These are phyloP conservation scores for Cheilosia impressa DNA, from an alignment of 2,888 invertebrate species.

Conservation along the genomic window DNA sequence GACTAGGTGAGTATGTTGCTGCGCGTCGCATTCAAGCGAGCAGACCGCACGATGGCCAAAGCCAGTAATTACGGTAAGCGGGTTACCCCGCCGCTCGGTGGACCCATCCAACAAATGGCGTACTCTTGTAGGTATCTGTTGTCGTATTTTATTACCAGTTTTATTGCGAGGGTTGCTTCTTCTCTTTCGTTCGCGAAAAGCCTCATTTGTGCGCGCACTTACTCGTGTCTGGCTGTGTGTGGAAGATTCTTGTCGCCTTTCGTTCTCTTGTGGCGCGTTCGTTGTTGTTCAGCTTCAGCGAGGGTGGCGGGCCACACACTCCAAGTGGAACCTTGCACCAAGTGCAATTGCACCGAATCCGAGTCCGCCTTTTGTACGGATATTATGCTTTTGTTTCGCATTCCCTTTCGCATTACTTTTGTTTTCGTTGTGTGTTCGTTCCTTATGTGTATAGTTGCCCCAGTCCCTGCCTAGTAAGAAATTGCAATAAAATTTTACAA, in stretches of 20 bases:
- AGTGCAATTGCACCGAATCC: slow-evolving; percentile 57
- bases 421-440: slow-evolving; percentile 47
- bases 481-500: background rate
- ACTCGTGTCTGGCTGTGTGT: background rate
- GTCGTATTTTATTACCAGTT: slow-evolving; percentile 64
- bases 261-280: background rate
- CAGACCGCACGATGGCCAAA: slow-evolving; percentile 47
- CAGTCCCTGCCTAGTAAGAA: background rate
- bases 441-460: background rate
- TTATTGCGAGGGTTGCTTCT: slow-evolving; percentile 46
- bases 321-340: slow-evolving; percentile 49
- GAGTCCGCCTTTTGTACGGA: slow-evolving; percentile 14
- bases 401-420: slow-evolving; percentile 63
- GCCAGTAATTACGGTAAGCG: slow-evolving; percentile 62
- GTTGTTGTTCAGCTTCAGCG: background rate
- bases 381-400: slow-evolving; percentile 48
- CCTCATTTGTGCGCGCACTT: background rate
- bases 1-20: slow-evolving; percentile 66
- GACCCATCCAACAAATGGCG: slow-evolving; percentile 56
- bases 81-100: slow-evolving; percentile 52
- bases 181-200: background rate
- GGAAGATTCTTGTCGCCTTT: slow-evolving; percentile 43
- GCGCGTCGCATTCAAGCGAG: slow-evolving; percentile 30
- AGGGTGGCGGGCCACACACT: background rate
- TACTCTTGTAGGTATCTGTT: slow-evolving; percentile 43